Conservation (phyloP, 2,797 vertebrate genomes). For the Gobionotothen gibberifrons region DNA sequence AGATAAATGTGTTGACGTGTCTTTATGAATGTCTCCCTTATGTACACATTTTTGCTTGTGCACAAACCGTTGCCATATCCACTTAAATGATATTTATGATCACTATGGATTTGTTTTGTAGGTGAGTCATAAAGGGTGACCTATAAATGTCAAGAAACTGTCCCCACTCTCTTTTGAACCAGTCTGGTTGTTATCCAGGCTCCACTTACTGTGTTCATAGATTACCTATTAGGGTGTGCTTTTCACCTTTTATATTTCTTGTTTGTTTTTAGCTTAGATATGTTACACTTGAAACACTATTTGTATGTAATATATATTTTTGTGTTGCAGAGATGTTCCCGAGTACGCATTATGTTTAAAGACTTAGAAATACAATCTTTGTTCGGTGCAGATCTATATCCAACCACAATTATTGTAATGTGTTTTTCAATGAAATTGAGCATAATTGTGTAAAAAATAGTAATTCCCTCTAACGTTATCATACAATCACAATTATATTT, state of each 20-base stretch:
- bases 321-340: no score
- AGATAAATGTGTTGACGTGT: slow-evolving; percentile 29
- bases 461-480: no score
- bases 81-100: slow-evolving; percentile 46
- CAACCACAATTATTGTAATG: no score
- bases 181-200: slow-evolving; percentile 26
- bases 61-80: slow-evolving; percentile 39
- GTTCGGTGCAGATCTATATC: no score
- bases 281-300: slow-evolving; percentile 14
- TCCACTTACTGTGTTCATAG: slow-evolving; percentile 11
- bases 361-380: no score
- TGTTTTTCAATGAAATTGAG: no score
- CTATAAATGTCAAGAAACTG: slow-evolving; percentile 69
- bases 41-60: slow-evolving; percentile 22
- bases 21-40: slow-evolving; percentile 16
- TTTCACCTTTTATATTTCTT: background rate
- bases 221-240: slow-evolving; percentile 18
- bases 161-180: slow-evolving; percentile 42
- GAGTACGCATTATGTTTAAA: no score
- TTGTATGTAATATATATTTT: no score
- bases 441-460: no score
- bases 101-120: slow-evolving; percentile 34
- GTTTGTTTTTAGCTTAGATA: background rate
- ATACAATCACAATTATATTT: no score
- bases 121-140: slow-evolving; percentile 53